Base-by-base conservation (phyloP, 2,888 invertebrate genomes). In the Dexiosoma caninum region DNA sequence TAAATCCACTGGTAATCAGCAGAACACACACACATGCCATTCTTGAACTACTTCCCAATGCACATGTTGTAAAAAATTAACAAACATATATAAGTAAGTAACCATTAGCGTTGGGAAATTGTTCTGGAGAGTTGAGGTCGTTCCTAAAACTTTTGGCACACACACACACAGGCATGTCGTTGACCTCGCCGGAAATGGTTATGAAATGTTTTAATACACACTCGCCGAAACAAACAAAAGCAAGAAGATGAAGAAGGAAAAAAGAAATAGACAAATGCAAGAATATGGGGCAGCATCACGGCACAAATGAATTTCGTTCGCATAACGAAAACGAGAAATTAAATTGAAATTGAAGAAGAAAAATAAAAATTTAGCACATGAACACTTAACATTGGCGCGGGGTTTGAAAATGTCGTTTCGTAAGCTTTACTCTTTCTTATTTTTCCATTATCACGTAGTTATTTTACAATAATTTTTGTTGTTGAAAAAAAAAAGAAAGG, bases 401-500 rank as follows among this genome's bases (percentile, higher is more conserved):
- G 27, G 51, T 51, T 67, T 77, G 37, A 77, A 72, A 67, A 57
- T 78, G 81, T 69, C 72, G 64, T 69, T 77, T 66, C 44, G 16
- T 51, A 14, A 67, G 67, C 35, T 71, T 76, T 60, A 37, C 44
- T 53, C 27, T 27, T 62, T 44, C 60, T 76, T 69, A 53, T 64
- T 70, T 53, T 21, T 49, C 72, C 77, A 81, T 81, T 81, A 81
- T 64, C 81, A 81, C 81, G 77, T 81, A 81, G 64, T 77, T 81
- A 44, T 46, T 60, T 60, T 23, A 30, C 51, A 30, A 40, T 21
- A 44, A 62, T 53, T 62, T 44, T 40, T 14, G 21, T 51, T 49
- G 46, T 30, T 71, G 14, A 2, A 16, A 12, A 55, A 70, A 53
- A 55, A 2, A 16, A 12, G 44, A 70, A 53, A 55, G 55, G 37